Evolutionary conservation across 37 sponge, comb jelly and placozoan species (phyloP).

Genomic region (Oscarella lobularis): DNA sequence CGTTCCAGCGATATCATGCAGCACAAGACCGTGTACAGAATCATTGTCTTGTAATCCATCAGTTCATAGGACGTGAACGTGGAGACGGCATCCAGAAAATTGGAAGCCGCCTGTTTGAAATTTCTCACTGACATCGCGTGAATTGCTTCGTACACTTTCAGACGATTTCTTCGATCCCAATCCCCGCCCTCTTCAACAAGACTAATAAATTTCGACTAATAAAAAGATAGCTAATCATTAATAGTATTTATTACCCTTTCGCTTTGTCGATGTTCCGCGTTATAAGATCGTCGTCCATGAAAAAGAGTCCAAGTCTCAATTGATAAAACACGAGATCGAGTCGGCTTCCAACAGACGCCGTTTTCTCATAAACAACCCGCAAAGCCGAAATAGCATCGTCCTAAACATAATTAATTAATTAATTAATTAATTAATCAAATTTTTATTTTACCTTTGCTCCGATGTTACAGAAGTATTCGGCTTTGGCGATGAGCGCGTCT

Average conservation of each 20-base stretch:
- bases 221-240: not conserved
- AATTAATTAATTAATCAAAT: not conserved
- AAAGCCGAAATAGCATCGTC: not conserved
- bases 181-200: conserved; percentile 97
- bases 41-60: conserved; percentile 79
- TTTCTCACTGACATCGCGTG: conserved; percentile 76
- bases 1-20: conserved; percentile 78
- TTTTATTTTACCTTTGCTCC: conserved; percentile 76
- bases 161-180: conserved; percentile 93
- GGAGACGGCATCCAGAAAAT: conserved; percentile 93
- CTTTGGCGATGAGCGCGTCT: conserved; percentile 80
- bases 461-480: conserved; percentile 86
- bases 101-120: conserved; percentile 71
- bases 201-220: conserved; percentile 19
- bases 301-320: conserved; percentile 87
- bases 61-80: conserved; percentile 96
- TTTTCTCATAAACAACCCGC: conserved; percentile 50
- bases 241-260: conserved; percentile 33
- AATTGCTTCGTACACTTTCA: conserved; percentile 88
- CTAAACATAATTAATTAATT: not conserved
- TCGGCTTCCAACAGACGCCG: conserved; percentile 72
- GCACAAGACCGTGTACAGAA: conserved; percentile 78
- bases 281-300: conserved; percentile 80
- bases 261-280: conserved; percentile 82
- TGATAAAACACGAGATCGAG: conserved; percentile 91